phyloP scores from a whole-genome alignment of 2,888 invertebrate species.

The Crossocerus cetratus region DNA sequence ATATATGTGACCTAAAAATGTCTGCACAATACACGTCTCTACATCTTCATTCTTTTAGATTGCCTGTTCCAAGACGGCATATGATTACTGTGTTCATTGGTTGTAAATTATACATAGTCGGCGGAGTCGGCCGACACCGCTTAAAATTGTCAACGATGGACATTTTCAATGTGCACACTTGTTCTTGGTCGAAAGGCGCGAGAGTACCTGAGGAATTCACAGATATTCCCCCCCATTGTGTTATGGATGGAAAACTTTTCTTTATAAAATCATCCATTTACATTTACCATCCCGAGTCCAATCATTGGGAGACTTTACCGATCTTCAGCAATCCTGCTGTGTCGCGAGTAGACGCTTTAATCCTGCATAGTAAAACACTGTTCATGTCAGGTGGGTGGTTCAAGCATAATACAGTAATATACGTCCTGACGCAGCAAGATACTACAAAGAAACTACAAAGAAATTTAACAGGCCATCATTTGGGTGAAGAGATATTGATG shows the following conservation, averaged over 20 bases:
- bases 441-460: too few species aligned
- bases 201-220: constrained; percentile 61
- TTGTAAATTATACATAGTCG: constrained; percentile 63
- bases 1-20: too few species aligned
- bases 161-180: constrained; percentile 63
- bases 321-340: neutral
- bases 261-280: constrained; percentile 57
- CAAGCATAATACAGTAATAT: neutral
- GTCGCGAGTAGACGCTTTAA: constrained; percentile 3
- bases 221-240: constrained; percentile 58
- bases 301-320: constrained; percentile 50
- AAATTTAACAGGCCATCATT: neutral
- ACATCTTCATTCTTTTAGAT: constrained; percentile 12
- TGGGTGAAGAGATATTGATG: neutral
- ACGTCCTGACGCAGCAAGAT: too few species aligned
- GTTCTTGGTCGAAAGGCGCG: constrained; percentile 40
- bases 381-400: constrained; percentile 22
- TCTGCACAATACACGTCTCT: too few species aligned
- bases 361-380: constrained; percentile 8
- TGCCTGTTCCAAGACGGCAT: constrained; percentile 63
- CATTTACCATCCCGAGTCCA: constrained; percentile 49
- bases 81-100: constrained; percentile 64
- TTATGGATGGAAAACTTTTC: constrained; percentile 55
- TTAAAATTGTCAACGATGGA: constrained; percentile 59
- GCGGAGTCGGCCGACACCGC: constrained; percentile 66